Base-by-base conservation (phyloP, 2,113 vertebrate species). In the Cyprinodon brontotheroides region DNA sequence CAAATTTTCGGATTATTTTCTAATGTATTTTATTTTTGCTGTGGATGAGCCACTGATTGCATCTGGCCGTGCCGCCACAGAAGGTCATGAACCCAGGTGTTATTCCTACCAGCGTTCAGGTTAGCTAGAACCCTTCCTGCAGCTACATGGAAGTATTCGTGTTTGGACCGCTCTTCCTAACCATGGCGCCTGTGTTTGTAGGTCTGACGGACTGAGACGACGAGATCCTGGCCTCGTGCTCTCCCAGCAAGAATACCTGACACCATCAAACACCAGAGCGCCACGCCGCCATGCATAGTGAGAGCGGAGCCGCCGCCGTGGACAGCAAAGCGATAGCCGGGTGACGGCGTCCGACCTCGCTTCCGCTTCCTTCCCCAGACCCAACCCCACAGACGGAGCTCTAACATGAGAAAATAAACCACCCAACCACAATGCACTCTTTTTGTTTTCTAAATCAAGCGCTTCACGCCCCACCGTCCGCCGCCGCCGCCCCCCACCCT, bases 221-320 rank as follows among this genome's bases (percentile, higher is more conserved):
- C 36, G 96, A 98, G 87, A 98, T 98, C 79, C 82, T 98, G 89
- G 96, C 96, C 0, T 97, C 96, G 96, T 98, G 72, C 92, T 96
- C 17, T 98, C 96, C 59, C 96, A 97, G 92, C 96, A 98, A 93
- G 96, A 98, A 89, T 98, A 98, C 90, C 89, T 98, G 93, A 98
- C 94, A 96, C 94, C 93, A 96, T 98, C 90, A 97, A 96, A 72
- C 90, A 91, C 76, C 91, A 92, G 95, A 96, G 96, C 88, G 90
- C 93, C 68, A 78, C 95, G 90, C 93, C 67, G 83, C 95, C 89
- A 92, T 95, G 90, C 96, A 96, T 80, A 95, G n/a, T n/a, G 91
- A 84, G 91, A 96, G 91, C 93, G 96, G 96, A 96, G 75, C 92
- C 95, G 14, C 95, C 96, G 11, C 94, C 96, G n/a, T n/a, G 0